Percentiles rank a stretch among this genome's conserved stretches.
Conservation (phyloP, 2,888 invertebrate species). For the Tenthredo distinguenda region DNA sequence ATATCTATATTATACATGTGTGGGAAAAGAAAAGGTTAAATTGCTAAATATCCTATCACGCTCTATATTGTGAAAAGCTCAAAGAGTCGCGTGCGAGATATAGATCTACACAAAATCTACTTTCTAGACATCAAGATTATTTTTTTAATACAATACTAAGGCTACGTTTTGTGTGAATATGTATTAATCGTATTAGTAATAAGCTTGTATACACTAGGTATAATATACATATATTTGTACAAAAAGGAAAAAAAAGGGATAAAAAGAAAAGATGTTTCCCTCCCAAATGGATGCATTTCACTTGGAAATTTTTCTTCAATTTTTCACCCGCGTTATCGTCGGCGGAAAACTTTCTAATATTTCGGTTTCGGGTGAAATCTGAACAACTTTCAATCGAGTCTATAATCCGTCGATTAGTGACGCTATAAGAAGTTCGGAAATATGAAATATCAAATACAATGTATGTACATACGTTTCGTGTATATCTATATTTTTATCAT, state of each 20-base stretch:
- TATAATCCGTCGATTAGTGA: neutral
- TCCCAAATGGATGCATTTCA: neutral
- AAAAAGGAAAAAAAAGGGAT: neutral
- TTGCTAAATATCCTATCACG: constrained; percentile 20
- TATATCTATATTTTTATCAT: neutral
- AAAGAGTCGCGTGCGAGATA: constrained; percentile 35
- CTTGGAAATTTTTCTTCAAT: neutral
- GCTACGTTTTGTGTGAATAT: constrained; percentile 19
- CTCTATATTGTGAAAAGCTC: constrained; percentile 43
- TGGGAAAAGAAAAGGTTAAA: constrained; percentile 4
- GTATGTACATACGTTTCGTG: neutral
- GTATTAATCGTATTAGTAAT: constrained; percentile 15
- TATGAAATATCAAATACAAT: neutral
- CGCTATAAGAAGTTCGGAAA: neutral
- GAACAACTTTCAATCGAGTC: neutral
- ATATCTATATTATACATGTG: neutral
- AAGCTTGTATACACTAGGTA: neutral
- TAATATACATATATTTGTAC: neutral
- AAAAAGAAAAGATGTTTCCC: neutral
- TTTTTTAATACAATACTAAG: constrained; percentile 4
- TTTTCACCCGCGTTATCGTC: neutral
- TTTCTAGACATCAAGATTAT: constrained; percentile 43
- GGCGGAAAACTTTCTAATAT: neutral
- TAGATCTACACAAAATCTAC: constrained; percentile 45
- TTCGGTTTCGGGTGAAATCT: neutral